Percentiles rank a stretch among this genome's conserved stretches.
These are phyloP conservation scores for Sebastes alutus DNA, from an alignment of 2,797 vertebrate genomes.

Conservation along the genomic window DNA sequence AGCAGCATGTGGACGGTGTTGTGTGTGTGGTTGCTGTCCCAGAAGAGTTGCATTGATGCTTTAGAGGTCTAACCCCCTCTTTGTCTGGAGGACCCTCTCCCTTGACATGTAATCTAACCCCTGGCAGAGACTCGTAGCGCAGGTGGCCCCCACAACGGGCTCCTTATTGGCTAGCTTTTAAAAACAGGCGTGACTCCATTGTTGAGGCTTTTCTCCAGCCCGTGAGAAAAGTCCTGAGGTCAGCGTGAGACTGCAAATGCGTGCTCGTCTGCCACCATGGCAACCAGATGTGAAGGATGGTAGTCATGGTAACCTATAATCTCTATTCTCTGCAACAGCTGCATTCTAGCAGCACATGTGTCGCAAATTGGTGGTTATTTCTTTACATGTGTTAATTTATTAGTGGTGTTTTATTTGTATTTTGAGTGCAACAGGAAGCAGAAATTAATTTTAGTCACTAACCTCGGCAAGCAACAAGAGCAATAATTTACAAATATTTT, in stretches of 20 bases:
- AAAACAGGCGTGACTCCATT: constrained; percentile 70
- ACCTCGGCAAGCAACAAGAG: constrained; percentile 1
- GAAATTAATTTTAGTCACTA: constrained; percentile 20
- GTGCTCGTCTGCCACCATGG: constrained; percentile 73
- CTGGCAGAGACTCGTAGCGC: constrained; percentile 55
- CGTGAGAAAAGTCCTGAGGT: constrained; percentile 83
- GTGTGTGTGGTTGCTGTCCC: constrained; percentile 45
- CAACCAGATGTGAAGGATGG: constrained; percentile 81
- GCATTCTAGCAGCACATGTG: constrained; percentile 32
- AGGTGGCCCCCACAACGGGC: constrained; percentile 64
- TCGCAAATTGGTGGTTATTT: constrained; percentile 24
- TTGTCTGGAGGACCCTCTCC: constrained; percentile 69
- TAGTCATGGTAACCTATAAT: constrained; percentile 65
- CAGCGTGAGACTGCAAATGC: constrained; percentile 70
- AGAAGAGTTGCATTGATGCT: constrained; percentile 65
- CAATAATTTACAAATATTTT: constrained; percentile 38
- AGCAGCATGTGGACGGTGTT: constrained; percentile 37
- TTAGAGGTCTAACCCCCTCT: constrained; percentile 57
- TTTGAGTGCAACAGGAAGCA: neutral
- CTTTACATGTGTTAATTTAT: constrained; percentile 46
- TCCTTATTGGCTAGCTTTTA: constrained; percentile 67
- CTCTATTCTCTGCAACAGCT: constrained; percentile 49
- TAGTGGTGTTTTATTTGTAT: constrained; percentile 47
- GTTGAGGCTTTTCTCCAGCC: constrained; percentile 70
- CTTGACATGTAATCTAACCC: constrained; percentile 73